A percentile compares a stretch with the other conserved stretches of the same genome.
phyloP scores from a whole-genome alignment of 2,888 invertebrate genomes.

The Caradrina clavipalpis region DNA sequence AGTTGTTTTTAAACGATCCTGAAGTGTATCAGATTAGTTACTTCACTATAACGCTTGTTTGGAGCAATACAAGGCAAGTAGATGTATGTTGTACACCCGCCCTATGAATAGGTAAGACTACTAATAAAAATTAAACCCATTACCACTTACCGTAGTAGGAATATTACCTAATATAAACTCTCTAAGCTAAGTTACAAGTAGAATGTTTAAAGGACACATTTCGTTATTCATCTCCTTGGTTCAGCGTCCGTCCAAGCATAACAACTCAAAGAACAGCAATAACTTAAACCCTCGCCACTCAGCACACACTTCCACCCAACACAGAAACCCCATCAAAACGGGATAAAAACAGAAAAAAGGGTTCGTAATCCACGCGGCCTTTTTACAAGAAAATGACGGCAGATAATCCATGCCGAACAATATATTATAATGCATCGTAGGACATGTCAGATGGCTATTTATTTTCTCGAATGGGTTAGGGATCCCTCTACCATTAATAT shows the following conservation, averaged over 20 bases:
- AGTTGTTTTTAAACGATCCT: conserved; percentile 2
- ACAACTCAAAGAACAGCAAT: conserved; percentile 27
- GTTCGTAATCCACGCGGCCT: conserved; percentile 63
- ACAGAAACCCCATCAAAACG: conserved; percentile 58
- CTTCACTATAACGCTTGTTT: too few relatives aligned
- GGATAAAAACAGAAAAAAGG: conserved; percentile 55
- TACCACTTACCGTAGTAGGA: background rate
- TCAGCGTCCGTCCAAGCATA: conserved; percentile 17
- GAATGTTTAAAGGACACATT: background rate
- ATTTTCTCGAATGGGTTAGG: conserved; percentile 82
- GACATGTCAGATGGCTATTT: conserved; percentile 86
- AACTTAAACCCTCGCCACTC: conserved; percentile 32
- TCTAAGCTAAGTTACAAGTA: background rate
- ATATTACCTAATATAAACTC: too few relatives aligned
- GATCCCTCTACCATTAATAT: conserved; percentile 84
- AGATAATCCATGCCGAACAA: conserved; percentile 78
- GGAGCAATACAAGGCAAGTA: background rate
- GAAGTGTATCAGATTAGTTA: background rate
- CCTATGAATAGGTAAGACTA: background rate
- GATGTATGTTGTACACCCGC: background rate
- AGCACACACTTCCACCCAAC: conserved; percentile 39
- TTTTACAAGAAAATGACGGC: conserved; percentile 76
- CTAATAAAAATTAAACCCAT: background rate
- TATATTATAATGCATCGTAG: conserved; percentile 87
- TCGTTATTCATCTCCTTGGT: background rate